Conservation (phyloP, 2,888 invertebrate species). For the Chloroclysta siterata region DNA sequence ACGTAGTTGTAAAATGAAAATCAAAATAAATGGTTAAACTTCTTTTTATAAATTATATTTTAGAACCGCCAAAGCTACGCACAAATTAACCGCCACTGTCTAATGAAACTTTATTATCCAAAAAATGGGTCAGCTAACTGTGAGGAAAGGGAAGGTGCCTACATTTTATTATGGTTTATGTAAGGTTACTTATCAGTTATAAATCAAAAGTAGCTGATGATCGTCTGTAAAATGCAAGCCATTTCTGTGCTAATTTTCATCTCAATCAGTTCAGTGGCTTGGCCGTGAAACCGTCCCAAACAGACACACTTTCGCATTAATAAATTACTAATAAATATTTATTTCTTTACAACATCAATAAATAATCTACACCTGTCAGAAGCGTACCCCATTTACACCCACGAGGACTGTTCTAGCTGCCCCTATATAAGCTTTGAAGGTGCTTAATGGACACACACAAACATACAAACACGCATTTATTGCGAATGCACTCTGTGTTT, state of each 20-base stretch:
- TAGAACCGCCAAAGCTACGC: too few relatives aligned
- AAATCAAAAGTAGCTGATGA: background rate
- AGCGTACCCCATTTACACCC: background rate
- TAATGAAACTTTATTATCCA: background rate
- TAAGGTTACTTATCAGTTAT: too few relatives aligned
- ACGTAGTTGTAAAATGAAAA: background rate
- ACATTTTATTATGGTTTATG: too few relatives aligned
- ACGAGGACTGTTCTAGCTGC: conserved; percentile 30
- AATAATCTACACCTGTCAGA: background rate
- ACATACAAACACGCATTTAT: conserved; percentile 57
- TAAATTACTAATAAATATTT: too few relatives aligned
- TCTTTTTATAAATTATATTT: background rate
- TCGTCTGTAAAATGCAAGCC: background rate
- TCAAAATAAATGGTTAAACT: background rate
- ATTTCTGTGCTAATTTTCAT: background rate
- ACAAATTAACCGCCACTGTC: background rate
- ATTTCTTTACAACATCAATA: too few relatives aligned
- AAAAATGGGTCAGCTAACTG: background rate
- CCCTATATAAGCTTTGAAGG: conserved; percentile 49
- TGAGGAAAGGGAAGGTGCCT: too few relatives aligned
- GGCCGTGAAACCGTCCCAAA: too few relatives aligned
- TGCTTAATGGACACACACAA: conserved; percentile 65
- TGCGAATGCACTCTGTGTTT: conserved; percentile 68
- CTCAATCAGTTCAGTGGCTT: background rate
- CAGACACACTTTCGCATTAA: background rate